Percentiles rank a stretch among this genome's conserved stretches.
phyloP scores from a whole-genome alignment of 2,797 vertebrate genomes.

The Coendou prehensilis region DNA sequence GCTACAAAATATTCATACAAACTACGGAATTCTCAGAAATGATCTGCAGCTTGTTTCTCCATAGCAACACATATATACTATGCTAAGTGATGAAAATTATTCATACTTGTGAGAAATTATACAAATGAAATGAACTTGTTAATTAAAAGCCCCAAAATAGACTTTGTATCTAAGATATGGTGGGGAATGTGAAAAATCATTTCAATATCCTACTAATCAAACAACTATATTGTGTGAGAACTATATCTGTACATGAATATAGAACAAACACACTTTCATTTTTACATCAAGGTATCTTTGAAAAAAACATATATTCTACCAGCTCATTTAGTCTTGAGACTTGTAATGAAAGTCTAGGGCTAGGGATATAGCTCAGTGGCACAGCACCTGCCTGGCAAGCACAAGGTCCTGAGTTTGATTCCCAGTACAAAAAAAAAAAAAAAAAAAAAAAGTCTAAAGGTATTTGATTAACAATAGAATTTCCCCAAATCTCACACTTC shows the following conservation, averaged over 20 bases:
- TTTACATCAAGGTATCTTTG: slow-evolving; percentile 48
- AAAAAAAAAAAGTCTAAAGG: background rate
- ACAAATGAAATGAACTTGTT: slow-evolving; percentile 58
- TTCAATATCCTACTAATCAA: slow-evolving; percentile 39
- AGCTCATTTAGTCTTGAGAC: background rate
- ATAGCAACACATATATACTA: slow-evolving; percentile 45
- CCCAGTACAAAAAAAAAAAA: no score
- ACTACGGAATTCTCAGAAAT: background rate
- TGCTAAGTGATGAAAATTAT: slow-evolving; percentile 13
- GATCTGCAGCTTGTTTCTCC: background rate
- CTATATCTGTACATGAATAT: slow-evolving; percentile 3
- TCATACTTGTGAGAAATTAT: slow-evolving; percentile 36
- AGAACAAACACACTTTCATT: background rate
- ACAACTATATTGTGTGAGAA: background rate
- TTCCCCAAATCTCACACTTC: background rate
- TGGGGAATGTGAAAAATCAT: slow-evolving; percentile 40
- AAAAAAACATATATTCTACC: slow-evolving; percentile 18
- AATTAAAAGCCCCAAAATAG: background rate
- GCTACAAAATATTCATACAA: slow-evolving; percentile 21
- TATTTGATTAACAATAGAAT: background rate
- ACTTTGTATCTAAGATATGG: background rate
- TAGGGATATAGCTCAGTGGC: no score
- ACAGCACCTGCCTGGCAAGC: no score
- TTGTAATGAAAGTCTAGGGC: background rate
- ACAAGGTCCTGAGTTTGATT: no score